phyloP scores from a whole-genome alignment of 2,888 invertebrate species.

The Tachina grossa region DNA sequence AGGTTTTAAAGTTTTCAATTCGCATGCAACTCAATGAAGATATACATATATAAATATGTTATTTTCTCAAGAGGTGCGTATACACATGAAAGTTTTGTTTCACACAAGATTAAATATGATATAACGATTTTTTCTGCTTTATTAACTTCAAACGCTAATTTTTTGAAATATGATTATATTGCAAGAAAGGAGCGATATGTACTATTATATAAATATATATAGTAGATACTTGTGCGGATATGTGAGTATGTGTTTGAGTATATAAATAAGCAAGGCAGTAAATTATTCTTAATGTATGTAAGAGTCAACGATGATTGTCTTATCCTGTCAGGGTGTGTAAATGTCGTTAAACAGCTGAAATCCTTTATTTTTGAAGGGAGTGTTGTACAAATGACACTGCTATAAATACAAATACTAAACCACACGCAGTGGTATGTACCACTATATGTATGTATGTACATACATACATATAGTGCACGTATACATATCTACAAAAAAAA shows the following conservation, averaged over 20 bases:
- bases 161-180: too few relatives aligned
- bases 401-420: not conserved
- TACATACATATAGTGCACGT: not conserved
- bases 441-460: not conserved
- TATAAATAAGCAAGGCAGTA: conserved; percentile 19
- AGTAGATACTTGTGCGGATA: not conserved
- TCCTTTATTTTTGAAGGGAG: conserved; percentile 52
- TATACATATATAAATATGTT: too few relatives aligned
- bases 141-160: too few relatives aligned
- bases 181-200: too few relatives aligned
- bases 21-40: too few relatives aligned
- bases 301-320: not conserved
- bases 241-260: not conserved
- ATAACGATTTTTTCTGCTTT: too few relatives aligned
- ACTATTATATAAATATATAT: not conserved
- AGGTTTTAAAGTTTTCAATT: too few relatives aligned
- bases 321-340: conserved; percentile 56
- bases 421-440: not conserved
- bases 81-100: too few relatives aligned
- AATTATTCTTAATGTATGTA: conserved; percentile 38
- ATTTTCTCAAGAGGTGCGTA: too few relatives aligned
- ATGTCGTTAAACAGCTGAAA: conserved; percentile 47
- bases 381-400: conserved; percentile 30
- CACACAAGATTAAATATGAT: too few relatives aligned
- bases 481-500: not conserved